Evolutionary conservation across 2,888 invertebrate genomes (phyloP).

Genomic region (Ectemnius continuus): DNA sequence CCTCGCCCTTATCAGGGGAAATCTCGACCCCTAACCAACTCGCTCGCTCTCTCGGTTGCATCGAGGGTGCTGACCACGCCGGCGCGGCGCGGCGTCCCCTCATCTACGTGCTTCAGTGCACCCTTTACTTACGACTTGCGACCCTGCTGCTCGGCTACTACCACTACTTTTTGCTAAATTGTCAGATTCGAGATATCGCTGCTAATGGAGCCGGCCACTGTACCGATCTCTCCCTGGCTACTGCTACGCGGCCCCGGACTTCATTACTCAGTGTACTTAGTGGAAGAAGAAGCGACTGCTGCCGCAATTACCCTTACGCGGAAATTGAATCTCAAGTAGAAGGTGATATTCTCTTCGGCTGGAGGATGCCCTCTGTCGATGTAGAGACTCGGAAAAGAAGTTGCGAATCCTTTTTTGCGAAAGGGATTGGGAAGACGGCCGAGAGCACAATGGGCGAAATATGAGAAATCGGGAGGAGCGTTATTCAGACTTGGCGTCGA

Average conservation of each 20-base stretch:
- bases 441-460: not conserved
- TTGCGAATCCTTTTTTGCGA: no score
- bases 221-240: slow-evolving; percentile 29
- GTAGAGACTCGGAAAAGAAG: no score
- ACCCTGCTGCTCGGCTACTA: slow-evolving; percentile 38
- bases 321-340: no score
- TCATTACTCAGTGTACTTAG: slow-evolving; percentile 2
- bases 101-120: slow-evolving; percentile 33
- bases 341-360: no score
- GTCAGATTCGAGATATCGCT: slow-evolving; percentile 43
- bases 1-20: slow-evolving; percentile 62
- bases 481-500: slow-evolving; percentile 26
- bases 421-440: no score
- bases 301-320: no score
- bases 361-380: no score
- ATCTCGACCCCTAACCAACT: slow-evolving; percentile 55
- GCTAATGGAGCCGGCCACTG: slow-evolving; percentile 44
- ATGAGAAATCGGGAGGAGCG: slow-evolving; percentile 32
- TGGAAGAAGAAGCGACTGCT: not conserved
- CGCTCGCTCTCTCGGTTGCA: slow-evolving; percentile 34
- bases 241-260: slow-evolving; percentile 22
- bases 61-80: slow-evolving; percentile 56
- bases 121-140: slow-evolving; percentile 30
- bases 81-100: slow-evolving; percentile 33
- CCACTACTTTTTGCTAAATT: slow-evolving; percentile 52